Conservation (phyloP, 2,113 vertebrate genomes). For the Chamaea fasciata region DNA sequence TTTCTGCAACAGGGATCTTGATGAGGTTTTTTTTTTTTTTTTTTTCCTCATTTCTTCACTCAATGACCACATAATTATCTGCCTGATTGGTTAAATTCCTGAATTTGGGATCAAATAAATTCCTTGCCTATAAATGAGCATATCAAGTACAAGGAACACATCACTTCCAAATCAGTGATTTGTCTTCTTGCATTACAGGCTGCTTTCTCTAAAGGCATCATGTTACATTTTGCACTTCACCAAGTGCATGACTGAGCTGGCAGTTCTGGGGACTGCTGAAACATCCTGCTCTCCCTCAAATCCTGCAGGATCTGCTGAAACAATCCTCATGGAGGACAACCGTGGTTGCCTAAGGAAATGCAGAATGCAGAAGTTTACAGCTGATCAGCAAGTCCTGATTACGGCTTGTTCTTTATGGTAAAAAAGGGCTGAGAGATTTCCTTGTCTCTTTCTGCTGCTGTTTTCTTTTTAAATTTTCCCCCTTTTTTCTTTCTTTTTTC, state of each 20-base stretch:
- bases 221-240: not conserved
- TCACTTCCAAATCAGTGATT: slow-evolving; percentile 42
- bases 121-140: not conserved
- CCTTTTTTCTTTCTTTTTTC: not conserved
- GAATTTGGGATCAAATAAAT: not conserved
- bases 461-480: not conserved
- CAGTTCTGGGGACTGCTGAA: not conserved
- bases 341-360: slow-evolving; percentile 12
- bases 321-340: not conserved
- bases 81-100: slow-evolving; percentile 18
- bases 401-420: not conserved
- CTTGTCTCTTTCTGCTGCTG: not conserved
- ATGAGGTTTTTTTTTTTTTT: not conserved
- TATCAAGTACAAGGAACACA: not conserved
- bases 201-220: slow-evolving; percentile 7
- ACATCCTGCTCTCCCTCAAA: not conserved
- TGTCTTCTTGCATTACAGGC: not conserved
- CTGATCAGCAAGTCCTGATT: not conserved
- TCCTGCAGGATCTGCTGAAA: not conserved
- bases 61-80: not conserved
- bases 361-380: not conserved
- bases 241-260: slow-evolving; percentile 22
- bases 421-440: not conserved
- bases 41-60: not conserved
- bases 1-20: slow-evolving; percentile 30